phyloP scores from a whole-genome alignment of 2,888 invertebrate genomes.

The Troides oblongomaculatus region DNA sequence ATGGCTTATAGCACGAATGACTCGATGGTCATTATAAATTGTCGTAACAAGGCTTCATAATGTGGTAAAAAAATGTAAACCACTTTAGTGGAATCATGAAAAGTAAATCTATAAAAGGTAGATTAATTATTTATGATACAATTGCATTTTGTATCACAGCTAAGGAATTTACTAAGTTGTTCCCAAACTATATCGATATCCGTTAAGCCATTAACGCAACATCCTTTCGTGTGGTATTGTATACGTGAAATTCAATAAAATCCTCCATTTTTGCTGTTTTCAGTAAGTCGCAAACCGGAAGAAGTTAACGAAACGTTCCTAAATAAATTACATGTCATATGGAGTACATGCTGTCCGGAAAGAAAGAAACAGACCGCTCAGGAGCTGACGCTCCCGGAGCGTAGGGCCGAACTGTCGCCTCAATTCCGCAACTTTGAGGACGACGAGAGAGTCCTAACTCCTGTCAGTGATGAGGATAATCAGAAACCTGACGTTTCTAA shows the following conservation, averaged over 20 bases:
- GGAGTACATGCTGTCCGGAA: constrained; percentile 64
- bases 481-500: constrained; percentile 19
- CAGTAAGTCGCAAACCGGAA: constrained; percentile 60
- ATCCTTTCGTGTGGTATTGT: background rate
- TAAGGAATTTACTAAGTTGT: too few relatives aligned
- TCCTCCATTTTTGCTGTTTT: constrained; percentile 26
- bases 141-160: too few relatives aligned
- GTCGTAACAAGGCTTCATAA: too few relatives aligned
- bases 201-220: too few relatives aligned
- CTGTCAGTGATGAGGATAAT: constrained; percentile 53
- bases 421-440: constrained; percentile 52
- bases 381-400: constrained; percentile 44
- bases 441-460: constrained; percentile 50
- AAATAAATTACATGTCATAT: constrained; percentile 50
- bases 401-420: constrained; percentile 49
- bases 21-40: too few relatives aligned
- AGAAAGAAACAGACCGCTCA: constrained; percentile 43
- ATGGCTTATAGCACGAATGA: too few relatives aligned
- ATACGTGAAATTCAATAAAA: background rate
- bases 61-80: too few relatives aligned
- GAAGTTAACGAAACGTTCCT: constrained; percentile 53
- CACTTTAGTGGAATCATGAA: too few relatives aligned
- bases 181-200: too few relatives aligned
- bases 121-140: too few relatives aligned
- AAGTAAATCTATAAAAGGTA: too few relatives aligned